Conservation (phyloP, 1,140 invertebrate species). For the Caenorhabditis inopinata region DNA sequence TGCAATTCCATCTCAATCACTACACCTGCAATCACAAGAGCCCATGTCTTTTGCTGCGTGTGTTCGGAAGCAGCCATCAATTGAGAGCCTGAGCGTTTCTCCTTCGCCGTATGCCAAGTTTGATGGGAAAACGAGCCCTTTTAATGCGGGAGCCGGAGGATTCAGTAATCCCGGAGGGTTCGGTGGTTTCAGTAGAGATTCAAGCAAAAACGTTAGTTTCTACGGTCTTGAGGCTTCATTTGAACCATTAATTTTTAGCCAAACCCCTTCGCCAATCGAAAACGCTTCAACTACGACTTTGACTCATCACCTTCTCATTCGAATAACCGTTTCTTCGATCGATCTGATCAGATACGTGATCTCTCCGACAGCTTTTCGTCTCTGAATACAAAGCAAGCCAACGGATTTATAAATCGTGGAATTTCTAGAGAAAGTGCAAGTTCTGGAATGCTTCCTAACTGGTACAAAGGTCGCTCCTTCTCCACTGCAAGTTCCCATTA, state of each 20-base stretch:
- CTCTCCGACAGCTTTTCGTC: not conserved
- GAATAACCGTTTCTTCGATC: not conserved
- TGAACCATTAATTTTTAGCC: not conserved
- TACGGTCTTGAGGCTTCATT: not conserved
- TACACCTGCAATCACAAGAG: not conserved
- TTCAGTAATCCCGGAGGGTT: not conserved
- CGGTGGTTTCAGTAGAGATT: constrained; percentile 8
- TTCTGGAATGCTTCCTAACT: not conserved
- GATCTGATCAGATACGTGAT: not conserved
- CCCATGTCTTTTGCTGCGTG: constrained; percentile 23
- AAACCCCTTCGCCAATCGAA: not conserved
- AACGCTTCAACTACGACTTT: not conserved
- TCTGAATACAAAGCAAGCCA: not conserved
- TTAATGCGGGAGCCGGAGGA: not conserved
- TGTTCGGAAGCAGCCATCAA: constrained; percentile 13
- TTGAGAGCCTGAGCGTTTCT: constrained; percentile 18
- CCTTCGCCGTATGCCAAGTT: not conserved
- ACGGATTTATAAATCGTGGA: not conserved
- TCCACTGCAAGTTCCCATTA: constrained; percentile 3
- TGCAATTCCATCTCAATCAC: not conserved
- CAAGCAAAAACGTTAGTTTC: not conserved
- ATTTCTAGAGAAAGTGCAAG: not conserved
- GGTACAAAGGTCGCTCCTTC: constrained; percentile 8
- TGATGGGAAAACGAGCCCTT: constrained; percentile 1
- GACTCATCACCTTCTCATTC: not conserved